phyloP scores from a whole-genome alignment of 2,888 invertebrate species.

The Amblyteles armatorius region DNA sequence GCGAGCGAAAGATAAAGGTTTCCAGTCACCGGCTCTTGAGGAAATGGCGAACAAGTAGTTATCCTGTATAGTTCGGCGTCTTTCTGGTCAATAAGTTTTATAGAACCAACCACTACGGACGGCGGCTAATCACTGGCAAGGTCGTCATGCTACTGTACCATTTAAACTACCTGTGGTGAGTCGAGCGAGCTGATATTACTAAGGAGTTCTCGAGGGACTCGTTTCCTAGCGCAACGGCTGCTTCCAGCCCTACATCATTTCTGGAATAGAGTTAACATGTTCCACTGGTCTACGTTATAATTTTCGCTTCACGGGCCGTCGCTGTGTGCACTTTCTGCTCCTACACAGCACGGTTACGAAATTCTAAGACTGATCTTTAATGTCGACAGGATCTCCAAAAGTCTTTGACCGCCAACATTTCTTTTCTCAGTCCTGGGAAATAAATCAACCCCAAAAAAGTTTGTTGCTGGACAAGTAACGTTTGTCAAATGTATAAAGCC shows the following conservation, averaged over 20 bases:
- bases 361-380: background rate
- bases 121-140: background rate
- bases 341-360: background rate
- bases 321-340: background rate
- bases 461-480: background rate
- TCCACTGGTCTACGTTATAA: slow-evolving; percentile 10
- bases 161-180: slow-evolving; percentile 64
- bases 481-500: background rate
- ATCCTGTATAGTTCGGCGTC: background rate
- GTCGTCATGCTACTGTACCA: slow-evolving; percentile 27
- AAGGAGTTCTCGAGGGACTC: slow-evolving; percentile 76
- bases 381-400: background rate
- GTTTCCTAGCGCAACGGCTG: slow-evolving; percentile 65
- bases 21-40: slow-evolving; percentile 22
- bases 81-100: background rate
- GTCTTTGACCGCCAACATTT: background rate
- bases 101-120: background rate
- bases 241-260: slow-evolving; percentile 40
- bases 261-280: slow-evolving; percentile 48
- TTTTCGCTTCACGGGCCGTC: slow-evolving; percentile 15
- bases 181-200: slow-evolving; percentile 72
- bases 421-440: background rate
- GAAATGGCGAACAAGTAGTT: background rate
- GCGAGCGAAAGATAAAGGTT: slow-evolving; percentile 46
- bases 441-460: background rate